Evolutionary conservation across 2,113 vertebrate species (phyloP).

Genomic region (Peromyscus leucopus): DNA sequence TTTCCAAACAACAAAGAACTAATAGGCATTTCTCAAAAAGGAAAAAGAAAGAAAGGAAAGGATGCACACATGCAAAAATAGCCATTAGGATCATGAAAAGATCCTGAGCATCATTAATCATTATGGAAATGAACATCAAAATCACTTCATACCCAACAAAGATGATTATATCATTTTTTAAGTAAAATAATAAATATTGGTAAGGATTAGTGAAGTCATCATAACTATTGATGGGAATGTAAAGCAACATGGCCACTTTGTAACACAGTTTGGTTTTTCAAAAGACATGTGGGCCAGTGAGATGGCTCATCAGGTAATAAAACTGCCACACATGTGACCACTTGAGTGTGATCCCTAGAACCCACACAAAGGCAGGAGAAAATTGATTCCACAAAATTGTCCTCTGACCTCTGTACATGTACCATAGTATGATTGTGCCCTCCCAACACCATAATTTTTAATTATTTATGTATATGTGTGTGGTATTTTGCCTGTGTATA

Average conservation of each 20-base stretch:
- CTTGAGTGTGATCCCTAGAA: background rate
- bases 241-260: background rate
- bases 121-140: background rate
- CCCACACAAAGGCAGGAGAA: background rate
- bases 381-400: background rate
- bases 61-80: background rate
- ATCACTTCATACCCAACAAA: background rate
- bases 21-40: background rate
- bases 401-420: background rate
- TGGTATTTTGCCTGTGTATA: background rate
- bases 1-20: background rate
- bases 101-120: background rate
- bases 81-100: conserved; percentile 42
- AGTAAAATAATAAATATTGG: conserved; percentile 34
- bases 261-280: conserved; percentile 23
- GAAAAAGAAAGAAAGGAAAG: background rate
- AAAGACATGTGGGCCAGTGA: conserved; percentile 16
- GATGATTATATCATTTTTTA: background rate
- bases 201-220: background rate
- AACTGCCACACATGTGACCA: background rate
- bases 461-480: background rate
- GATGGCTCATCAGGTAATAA: background rate
- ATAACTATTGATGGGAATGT: background rate
- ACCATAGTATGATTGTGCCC: background rate
- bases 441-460: background rate